These are phyloP conservation scores for Salpingus planirostris DNA, from an alignment of 2,888 invertebrate genomes.

Conservation along the genomic window DNA sequence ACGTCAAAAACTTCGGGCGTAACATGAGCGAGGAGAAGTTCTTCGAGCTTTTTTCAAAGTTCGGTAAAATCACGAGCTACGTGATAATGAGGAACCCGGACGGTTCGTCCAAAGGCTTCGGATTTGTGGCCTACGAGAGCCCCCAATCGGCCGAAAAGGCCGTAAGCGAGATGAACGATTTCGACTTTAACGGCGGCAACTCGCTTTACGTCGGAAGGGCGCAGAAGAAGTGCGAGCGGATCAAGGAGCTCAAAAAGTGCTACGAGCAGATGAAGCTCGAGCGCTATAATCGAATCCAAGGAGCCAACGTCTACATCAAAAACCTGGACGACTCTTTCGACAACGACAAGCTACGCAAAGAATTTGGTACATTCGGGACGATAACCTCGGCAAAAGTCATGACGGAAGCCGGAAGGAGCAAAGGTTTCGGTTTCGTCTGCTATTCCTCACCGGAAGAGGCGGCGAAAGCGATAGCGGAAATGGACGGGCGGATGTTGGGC, in stretches of 20 bases:
- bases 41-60: constrained; percentile 82
- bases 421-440: constrained; percentile 62
- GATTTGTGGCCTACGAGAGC: constrained; percentile 96
- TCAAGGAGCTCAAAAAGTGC: constrained; percentile 88
- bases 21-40: constrained; percentile 84
- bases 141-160: constrained; percentile 93
- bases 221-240: constrained; percentile 96
- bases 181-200: constrained; percentile 63
- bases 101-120: constrained; percentile 96
- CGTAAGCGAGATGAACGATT: constrained; percentile 82
- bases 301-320: constrained; percentile 66
- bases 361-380: constrained; percentile 57
- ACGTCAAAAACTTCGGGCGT: constrained; percentile 96
- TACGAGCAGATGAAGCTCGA: constrained; percentile 93
- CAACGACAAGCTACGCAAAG: constrained; percentile 54
- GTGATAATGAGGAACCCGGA: constrained; percentile 87
- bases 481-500: constrained; percentile 62
- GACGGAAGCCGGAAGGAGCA: constrained; percentile 50
- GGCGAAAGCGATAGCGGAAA: constrained; percentile 61
- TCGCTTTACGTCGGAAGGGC: constrained; percentile 89
- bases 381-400: constrained; percentile 64
- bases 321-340: constrained; percentile 63
- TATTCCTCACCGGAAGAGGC: constrained; percentile 62
- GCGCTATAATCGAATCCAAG: constrained; percentile 61
- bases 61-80: constrained; percentile 84